Conservation (phyloP, 2,797 vertebrate genomes). For the Danio choprae region DNA sequence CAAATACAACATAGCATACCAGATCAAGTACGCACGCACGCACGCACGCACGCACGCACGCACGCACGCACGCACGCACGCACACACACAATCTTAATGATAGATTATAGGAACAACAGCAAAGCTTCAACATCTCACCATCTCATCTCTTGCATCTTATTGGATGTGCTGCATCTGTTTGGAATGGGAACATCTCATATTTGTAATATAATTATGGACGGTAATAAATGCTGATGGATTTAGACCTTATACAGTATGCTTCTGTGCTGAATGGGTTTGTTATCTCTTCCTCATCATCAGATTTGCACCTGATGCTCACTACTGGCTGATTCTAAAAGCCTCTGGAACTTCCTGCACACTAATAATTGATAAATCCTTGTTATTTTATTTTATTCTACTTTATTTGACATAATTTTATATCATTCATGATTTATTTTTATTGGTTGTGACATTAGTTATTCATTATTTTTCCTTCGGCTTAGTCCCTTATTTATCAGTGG, state of each 20-base stretch:
- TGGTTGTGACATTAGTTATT: not conserved
- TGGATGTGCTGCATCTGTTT: not conserved
- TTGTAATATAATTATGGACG: not conserved
- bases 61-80: not conserved
- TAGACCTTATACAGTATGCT: not conserved
- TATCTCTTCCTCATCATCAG: not conserved
- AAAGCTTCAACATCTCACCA: not conserved
- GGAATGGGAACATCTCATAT: conserved; percentile 11
- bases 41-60: too few relatives aligned
- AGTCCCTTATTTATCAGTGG: too few relatives aligned
- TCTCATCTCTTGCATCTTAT: conserved; percentile 8
- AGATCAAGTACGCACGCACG: too few relatives aligned
- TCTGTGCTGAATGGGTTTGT: not conserved
- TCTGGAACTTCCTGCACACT: not conserved
- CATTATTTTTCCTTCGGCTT: too few relatives aligned
- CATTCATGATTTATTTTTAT: too few relatives aligned
- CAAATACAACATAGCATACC: too few relatives aligned
- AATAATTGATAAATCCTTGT: not conserved
- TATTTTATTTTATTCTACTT: not conserved
- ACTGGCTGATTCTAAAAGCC: not conserved
- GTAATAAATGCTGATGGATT: not conserved
- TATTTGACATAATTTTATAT: not conserved
- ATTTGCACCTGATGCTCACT: conserved; percentile 32
- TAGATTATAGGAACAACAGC: not conserved
- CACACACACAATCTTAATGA: not conserved